Conservation (phyloP, 2,888 invertebrate genomes). For the Orthonevra nobilis region DNA sequence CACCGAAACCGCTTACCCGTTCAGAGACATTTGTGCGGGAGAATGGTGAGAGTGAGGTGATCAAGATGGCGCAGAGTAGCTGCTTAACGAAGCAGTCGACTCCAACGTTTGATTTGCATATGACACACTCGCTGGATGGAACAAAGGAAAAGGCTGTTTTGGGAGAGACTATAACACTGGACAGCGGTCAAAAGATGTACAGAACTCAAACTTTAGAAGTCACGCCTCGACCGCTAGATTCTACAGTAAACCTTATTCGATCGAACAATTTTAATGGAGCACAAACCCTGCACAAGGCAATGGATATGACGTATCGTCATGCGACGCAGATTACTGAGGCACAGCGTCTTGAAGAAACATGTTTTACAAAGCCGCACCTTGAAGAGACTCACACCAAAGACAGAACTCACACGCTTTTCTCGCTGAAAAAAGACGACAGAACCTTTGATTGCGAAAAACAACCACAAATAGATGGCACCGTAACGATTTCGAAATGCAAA, state of each 20-base stretch:
- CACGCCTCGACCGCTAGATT: slow-evolving; percentile 11
- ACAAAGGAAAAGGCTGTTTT: slow-evolving; percentile 27
- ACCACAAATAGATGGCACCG: slow-evolving; percentile 10
- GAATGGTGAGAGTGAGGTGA: slow-evolving; percentile 72
- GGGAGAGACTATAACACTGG: slow-evolving; percentile 68
- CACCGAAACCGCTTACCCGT: slow-evolving; percentile 73
- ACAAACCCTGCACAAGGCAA: slow-evolving; percentile 37
- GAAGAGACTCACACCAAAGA: slow-evolving; percentile 38
- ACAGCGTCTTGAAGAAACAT: slow-evolving; percentile 50
- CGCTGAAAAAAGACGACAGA: slow-evolving; percentile 17
- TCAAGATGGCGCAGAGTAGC: slow-evolving; percentile 58
- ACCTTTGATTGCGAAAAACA: slow-evolving; percentile 27
- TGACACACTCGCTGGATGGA: slow-evolving; percentile 53
- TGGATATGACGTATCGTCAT: slow-evolving; percentile 20
- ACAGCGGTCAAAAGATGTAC: slow-evolving; percentile 57
- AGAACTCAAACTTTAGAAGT: slow-evolving; percentile 71
- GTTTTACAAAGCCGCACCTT: slow-evolving; percentile 29
- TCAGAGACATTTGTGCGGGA: slow-evolving; percentile 79
- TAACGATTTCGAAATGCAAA: slow-evolving; percentile 36
- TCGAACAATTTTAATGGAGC: slow-evolving; percentile 46
- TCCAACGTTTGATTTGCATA: neutral
- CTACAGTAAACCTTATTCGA: slow-evolving; percentile 19
- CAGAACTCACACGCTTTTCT: slow-evolving; percentile 14
- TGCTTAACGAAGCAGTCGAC: slow-evolving; percentile 12
- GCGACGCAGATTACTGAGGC: slow-evolving; percentile 15